These are phyloP conservation scores for Lindbergichthys nudifrons DNA, from an alignment of 2,797 vertebrate genomes.

Conservation along the genomic window DNA sequence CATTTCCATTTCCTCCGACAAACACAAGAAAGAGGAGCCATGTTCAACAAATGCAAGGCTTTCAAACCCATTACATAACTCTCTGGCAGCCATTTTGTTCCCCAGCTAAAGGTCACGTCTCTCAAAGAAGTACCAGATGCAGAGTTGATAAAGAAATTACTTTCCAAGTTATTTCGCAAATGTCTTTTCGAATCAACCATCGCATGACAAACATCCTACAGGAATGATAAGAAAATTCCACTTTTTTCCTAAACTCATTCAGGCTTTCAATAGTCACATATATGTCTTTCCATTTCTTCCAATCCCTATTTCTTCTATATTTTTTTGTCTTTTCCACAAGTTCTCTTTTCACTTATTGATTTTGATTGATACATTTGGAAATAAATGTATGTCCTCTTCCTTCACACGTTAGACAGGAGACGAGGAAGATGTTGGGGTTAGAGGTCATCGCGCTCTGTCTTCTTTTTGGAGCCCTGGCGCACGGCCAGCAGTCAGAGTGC, in stretches of 20 bases:
- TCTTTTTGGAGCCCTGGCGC: slow-evolving; percentile 71
- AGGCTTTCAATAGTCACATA: neutral
- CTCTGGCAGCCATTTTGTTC: slow-evolving; percentile 57
- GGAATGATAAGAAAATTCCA: too few relatives aligned
- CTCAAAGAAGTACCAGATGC: slow-evolving; percentile 29
- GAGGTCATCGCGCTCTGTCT: slow-evolving; percentile 69
- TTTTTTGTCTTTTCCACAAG: neutral
- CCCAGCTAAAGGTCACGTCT: slow-evolving; percentile 9
- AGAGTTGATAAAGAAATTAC: neutral
- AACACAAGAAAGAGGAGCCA: slow-evolving; percentile 10
- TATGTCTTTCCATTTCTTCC: neutral
- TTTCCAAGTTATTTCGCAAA: neutral
- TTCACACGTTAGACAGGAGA: slow-evolving; percentile 63
- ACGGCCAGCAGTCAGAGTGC: slow-evolving; percentile 63
- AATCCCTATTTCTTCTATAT: neutral
- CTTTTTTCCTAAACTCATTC: too few relatives aligned
- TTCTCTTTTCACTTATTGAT: neutral
- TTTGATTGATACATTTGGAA: neutral
- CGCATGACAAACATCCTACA: neutral
- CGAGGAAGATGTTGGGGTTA: slow-evolving; percentile 75
- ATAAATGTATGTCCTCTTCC: slow-evolving; percentile 16
- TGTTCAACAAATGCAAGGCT: slow-evolving; percentile 15
- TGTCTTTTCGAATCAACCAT: neutral
- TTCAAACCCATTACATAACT: slow-evolving; percentile 39
- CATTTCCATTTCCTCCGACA: slow-evolving; percentile 11